These are phyloP conservation scores for Globia sparganii DNA, from an alignment of 2,888 invertebrate species.

Conservation along the genomic window DNA sequence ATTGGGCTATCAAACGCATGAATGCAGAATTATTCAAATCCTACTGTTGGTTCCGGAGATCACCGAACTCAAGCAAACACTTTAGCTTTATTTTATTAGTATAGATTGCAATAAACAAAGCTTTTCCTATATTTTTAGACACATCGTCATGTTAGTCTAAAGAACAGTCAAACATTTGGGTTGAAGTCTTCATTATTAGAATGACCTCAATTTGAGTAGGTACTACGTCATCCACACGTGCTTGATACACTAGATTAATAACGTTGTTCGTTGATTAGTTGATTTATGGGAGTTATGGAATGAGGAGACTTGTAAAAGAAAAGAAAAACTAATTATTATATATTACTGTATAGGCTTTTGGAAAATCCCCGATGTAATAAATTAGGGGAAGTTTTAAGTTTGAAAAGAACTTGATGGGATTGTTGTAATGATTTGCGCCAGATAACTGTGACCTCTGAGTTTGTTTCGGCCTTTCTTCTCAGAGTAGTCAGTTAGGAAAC, in stretches of 20 bases:
- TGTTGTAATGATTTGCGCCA: not conserved
- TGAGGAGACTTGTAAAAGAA: not conserved
- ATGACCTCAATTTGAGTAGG: conserved; percentile 49
- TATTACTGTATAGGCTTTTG: not conserved
- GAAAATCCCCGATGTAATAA: not conserved
- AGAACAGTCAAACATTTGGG: conserved; percentile 34
- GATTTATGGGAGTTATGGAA: not conserved
- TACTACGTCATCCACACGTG: conserved; percentile 11
- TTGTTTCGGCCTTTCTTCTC: too few species aligned
- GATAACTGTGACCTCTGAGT: too few species aligned
- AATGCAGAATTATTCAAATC: not conserved
- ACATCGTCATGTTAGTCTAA: conserved; percentile 27
- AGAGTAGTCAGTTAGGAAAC: too few species aligned
- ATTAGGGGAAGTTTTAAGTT: not conserved
- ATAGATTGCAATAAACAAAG: conserved; percentile 3
- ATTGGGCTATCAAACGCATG: not conserved
- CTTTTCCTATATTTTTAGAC: conserved; percentile 49
- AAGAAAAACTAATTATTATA: not conserved
- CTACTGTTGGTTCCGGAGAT: not conserved
- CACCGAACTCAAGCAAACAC: not conserved
- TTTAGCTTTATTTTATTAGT: not conserved
- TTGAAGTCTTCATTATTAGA: conserved; percentile 42
- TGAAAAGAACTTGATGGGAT: not conserved
- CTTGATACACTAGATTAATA: not conserved
- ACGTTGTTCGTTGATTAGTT: not conserved